phyloP scores from a whole-genome alignment of 2,797 vertebrate species.

The Pipistrellus kuhlii region DNA sequence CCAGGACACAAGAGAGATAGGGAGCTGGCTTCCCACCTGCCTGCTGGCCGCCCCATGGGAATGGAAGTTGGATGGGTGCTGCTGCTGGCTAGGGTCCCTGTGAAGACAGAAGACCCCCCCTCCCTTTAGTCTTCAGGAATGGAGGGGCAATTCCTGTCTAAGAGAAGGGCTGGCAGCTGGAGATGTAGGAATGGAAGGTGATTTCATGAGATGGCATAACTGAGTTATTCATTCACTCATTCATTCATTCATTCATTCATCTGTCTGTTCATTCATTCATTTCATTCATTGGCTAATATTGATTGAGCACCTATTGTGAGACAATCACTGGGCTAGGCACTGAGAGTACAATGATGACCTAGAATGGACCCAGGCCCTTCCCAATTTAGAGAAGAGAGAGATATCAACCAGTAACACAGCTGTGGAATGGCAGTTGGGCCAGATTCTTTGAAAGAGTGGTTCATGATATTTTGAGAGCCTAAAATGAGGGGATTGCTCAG shows the following conservation, averaged over 20 bases:
- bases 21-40: not conserved
- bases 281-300: not conserved
- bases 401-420: not conserved
- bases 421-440: not conserved
- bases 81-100: not conserved
- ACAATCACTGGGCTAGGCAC: not conserved
- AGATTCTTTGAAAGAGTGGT: not conserved
- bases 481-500: not conserved
- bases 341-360: not conserved
- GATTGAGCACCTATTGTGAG: not conserved
- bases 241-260: not conserved
- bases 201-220: not conserved
- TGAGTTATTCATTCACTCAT: not conserved
- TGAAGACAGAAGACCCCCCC: not conserved
- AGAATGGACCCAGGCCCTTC: not conserved
- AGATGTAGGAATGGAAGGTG: not conserved
- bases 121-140: not conserved
- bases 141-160: not conserved
- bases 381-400: not conserved
- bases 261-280: not conserved
- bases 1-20: not conserved
- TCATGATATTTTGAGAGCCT: not conserved
- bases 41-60: not conserved
- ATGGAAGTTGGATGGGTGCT: not conserved
- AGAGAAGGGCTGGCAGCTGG: too few relatives aligned